Evolutionary conservation across 2,888 invertebrate species (phyloP).

Genomic region (Sphaerolaimus hirsutus): DNA sequence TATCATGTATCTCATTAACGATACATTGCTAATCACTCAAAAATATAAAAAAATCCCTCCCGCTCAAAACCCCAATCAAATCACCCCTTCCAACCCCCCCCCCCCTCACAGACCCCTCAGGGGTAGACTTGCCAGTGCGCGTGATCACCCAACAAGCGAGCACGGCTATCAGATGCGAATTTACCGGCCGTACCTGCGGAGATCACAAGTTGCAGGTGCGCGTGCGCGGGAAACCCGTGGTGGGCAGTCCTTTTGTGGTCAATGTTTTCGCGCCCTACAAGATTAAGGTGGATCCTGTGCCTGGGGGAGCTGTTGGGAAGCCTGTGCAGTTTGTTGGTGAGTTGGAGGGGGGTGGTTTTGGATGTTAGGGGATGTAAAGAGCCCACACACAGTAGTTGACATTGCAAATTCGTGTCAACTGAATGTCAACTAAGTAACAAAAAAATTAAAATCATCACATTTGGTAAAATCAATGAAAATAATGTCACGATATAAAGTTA

Average conservation of each 20-base stretch:
- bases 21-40: too few species aligned
- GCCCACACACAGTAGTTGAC: too few species aligned
- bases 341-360: conserved; percentile 8
- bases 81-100: too few species aligned
- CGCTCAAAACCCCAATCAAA: not conserved
- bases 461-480: not conserved
- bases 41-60: not conserved
- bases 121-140: conserved; percentile 53
- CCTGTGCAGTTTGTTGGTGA: conserved; percentile 83
- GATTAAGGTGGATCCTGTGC: conserved; percentile 76
- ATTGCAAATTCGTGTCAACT: too few species aligned
- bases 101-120: conserved; percentile 53
- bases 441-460: too few species aligned
- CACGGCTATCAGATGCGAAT: conserved; percentile 62
- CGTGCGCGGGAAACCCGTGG: conserved; percentile 64
- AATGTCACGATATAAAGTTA: not conserved
- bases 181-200: conserved; percentile 40
- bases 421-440: too few species aligned
- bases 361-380: not conserved
- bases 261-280: conserved; percentile 79
- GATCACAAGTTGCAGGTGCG: conserved; percentile 73
- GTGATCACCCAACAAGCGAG: conserved; percentile 60
- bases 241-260: conserved; percentile 65
- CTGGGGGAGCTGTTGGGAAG: conserved; percentile 75
- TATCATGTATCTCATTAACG: too few species aligned